Percentiles rank a stretch among this genome's conserved stretches.
Evolutionary conservation across 2,113 vertebrate species (phyloP).

Genomic region (Potamarius usumacintae): DNA sequence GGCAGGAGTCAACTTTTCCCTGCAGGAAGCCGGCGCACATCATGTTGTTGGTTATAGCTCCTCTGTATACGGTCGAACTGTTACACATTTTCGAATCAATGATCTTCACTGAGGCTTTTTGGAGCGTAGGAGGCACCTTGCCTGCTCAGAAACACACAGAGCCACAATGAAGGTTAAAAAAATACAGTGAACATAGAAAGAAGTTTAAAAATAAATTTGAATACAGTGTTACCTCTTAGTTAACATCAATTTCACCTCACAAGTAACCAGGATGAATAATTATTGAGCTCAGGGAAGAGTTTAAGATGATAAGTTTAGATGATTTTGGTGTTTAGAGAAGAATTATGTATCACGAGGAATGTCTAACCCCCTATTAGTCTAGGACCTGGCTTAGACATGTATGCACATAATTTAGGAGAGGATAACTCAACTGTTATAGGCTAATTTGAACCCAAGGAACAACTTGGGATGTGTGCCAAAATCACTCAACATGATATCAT

Average conservation of each 20-base stretch:
- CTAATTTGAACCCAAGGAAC: too few relatives aligned
- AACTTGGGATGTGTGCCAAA: too few relatives aligned
- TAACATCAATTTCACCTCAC: neutral
- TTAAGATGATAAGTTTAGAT: neutral
- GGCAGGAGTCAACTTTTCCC: conserved; percentile 92
- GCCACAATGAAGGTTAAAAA: conserved; percentile 8
- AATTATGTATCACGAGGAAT: neutral
- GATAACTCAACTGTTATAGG: too few relatives aligned
- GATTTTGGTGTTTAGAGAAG: too few relatives aligned
- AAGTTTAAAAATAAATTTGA: too few relatives aligned
- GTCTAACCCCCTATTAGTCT: neutral
- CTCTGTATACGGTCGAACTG: conserved; percentile 77
- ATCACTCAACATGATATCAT: too few relatives aligned
- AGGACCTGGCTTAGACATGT: too few relatives aligned
- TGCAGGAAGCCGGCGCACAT: conserved; percentile 92
- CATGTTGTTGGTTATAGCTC: conserved; percentile 83
- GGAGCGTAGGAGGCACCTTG: conserved; percentile 69
- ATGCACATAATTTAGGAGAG: too few relatives aligned
- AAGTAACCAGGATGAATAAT: neutral
- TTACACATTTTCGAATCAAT: conserved; percentile 84
- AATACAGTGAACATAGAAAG: neutral
- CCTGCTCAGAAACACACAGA: conserved; percentile 53
- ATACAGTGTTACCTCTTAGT: neutral
- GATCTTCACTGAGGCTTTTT: conserved; percentile 90
- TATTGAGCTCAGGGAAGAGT: neutral